Evolutionary conservation across 1,140 invertebrate genomes (phyloP).

Genomic region (Propsilocerus akamusi): DNA sequence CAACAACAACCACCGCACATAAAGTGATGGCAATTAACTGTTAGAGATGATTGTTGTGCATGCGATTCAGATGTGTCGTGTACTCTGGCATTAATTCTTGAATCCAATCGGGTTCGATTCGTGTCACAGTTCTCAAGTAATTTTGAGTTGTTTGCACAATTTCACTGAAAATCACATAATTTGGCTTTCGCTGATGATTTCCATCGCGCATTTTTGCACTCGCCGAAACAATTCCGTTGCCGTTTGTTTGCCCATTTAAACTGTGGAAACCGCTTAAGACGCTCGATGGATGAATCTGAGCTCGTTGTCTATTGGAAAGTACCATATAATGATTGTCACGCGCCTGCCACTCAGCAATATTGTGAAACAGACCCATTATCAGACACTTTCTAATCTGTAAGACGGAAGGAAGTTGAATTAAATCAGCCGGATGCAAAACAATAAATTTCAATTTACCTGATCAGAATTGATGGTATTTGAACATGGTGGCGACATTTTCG

Average conservation of each 20-base stretch:
- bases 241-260: conserved; percentile 19
- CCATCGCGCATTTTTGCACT: conserved; percentile 31
- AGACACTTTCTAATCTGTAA: conserved; percentile 53
- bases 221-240: conserved; percentile 70
- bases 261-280: conserved; percentile 16
- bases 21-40: too few relatives aligned
- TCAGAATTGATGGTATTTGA: conserved; percentile 34
- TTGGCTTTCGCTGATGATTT: conserved; percentile 37
- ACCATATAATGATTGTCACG: conserved; percentile 53
- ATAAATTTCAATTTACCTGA: conserved; percentile 17
- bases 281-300: conserved; percentile 22
- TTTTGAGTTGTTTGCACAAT: conserved; percentile 68
- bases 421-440: background rate
- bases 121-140: conserved; percentile 58
- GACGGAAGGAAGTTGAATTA: background rate
- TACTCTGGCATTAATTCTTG: conserved; percentile 33
- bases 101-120: conserved; percentile 58
- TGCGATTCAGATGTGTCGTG: conserved; percentile 11
- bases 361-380: conserved; percentile 67
- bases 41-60: background rate
- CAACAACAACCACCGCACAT: too few relatives aligned
- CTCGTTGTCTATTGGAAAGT: conserved; percentile 28
- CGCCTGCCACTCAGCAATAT: conserved; percentile 68
- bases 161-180: conserved; percentile 76
- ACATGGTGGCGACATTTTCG: too few relatives aligned